Conservation (phyloP, 1,140 invertebrate species). For the Condylostylus longicornis region DNA sequence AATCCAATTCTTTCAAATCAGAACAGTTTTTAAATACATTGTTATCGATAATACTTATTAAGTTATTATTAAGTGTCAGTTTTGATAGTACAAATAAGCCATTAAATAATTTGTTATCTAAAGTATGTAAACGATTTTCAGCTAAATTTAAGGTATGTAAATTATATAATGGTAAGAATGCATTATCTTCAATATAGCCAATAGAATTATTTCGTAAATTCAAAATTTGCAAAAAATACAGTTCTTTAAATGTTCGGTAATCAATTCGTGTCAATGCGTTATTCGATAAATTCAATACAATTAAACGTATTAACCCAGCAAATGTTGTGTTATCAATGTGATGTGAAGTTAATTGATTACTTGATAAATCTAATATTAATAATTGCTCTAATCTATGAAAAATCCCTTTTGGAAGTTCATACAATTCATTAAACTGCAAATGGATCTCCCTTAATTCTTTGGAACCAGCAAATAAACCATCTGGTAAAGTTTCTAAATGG, state of each 20-base stretch:
- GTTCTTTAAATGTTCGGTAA: slow-evolving; percentile 69
- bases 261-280: slow-evolving; percentile 70
- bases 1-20: slow-evolving; percentile 75
- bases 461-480: slow-evolving; percentile 59
- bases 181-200: slow-evolving; percentile 69
- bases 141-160: slow-evolving; percentile 72
- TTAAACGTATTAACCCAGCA: slow-evolving; percentile 63
- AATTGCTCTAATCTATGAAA: slow-evolving; percentile 72
- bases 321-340: slow-evolving; percentile 72
- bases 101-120: slow-evolving; percentile 69
- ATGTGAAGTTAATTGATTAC: slow-evolving; percentile 69
- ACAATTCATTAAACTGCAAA: slow-evolving; percentile 63
- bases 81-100: slow-evolving; percentile 70
- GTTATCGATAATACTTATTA: slow-evolving; percentile 60
- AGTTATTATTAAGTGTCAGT: slow-evolving; percentile 70
- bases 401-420: slow-evolving; percentile 60
- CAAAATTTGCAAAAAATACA: slow-evolving; percentile 74
- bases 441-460: slow-evolving; percentile 68
- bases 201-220: slow-evolving; percentile 78
- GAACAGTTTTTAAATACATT: slow-evolving; percentile 83
- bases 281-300: slow-evolving; percentile 70
- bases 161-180: slow-evolving; percentile 73
- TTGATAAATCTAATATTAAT: slow-evolving; percentile 68
- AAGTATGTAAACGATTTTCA: slow-evolving; percentile 64
- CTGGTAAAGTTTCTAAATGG: slow-evolving; percentile 56